Evolutionary conservation across 2,113 vertebrate genomes (phyloP).

Genomic region (Platysternon megacephalum): DNA sequence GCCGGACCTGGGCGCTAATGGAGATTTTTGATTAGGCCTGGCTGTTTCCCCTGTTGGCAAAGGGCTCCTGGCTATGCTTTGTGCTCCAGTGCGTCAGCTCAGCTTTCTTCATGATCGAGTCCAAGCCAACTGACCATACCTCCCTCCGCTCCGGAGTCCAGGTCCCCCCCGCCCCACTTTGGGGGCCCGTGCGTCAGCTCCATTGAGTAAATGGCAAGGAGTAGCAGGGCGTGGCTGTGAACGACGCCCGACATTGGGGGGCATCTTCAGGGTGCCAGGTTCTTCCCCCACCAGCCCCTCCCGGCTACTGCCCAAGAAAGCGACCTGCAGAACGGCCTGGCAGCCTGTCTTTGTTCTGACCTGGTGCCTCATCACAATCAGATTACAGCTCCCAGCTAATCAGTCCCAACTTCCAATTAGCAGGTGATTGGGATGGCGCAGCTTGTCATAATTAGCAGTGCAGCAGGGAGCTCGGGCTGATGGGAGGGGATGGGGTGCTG

Average conservation of each 20-base stretch:
- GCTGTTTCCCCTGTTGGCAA: background rate
- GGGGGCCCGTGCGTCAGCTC: background rate
- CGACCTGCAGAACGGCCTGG: fast-evolving
- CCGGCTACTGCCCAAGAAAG: background rate
- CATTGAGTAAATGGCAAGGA: background rate
- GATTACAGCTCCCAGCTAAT: background rate
- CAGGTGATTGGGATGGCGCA: background rate
- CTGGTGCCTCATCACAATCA: background rate
- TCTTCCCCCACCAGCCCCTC: background rate
- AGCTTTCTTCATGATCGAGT: background rate
- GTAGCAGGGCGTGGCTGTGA: background rate
- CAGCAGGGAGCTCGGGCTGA: background rate
- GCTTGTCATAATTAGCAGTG: background rate
- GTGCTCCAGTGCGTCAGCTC: too few species aligned
- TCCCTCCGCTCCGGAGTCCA: background rate
- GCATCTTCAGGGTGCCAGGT: background rate
- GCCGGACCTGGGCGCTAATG: background rate
- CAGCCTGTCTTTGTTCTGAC: background rate
- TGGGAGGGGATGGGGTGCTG: background rate
- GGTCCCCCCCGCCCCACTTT: background rate
- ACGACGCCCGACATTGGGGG: background rate
- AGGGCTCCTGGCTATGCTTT: background rate
- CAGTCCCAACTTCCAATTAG: background rate
- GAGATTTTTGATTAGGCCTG: background rate
- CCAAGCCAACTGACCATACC: background rate